Conservation (phyloP, 2,888 invertebrate genomes). For the Xanthorhoe designata region DNA sequence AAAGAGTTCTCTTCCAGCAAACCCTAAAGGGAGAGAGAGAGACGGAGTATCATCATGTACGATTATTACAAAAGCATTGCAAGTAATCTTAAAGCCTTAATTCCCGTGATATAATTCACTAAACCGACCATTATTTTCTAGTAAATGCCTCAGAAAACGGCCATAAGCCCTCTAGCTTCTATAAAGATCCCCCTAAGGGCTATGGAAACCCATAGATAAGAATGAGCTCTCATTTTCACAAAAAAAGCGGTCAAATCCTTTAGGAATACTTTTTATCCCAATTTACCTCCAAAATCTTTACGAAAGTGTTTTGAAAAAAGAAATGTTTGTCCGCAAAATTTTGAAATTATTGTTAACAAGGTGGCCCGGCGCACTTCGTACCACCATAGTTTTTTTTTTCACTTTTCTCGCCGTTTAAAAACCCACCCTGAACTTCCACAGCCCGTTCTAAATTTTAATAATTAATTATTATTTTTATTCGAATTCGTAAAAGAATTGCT, state of each 20-base stretch:
- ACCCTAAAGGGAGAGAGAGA: too few relatives aligned
- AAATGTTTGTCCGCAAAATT: neutral
- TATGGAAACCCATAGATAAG: slow-evolving; percentile 4
- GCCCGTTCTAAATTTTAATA: too few relatives aligned
- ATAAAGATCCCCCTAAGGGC: neutral
- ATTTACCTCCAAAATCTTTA: neutral
- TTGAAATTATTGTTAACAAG: neutral
- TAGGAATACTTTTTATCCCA: neutral
- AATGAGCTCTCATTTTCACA: neutral
- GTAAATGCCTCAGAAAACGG: neutral
- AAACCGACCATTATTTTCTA: neutral
- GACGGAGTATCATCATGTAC: too few relatives aligned
- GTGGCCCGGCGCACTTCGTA: too few relatives aligned
- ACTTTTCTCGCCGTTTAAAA: too few relatives aligned
- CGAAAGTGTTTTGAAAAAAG: neutral
- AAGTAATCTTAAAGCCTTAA: neutral
- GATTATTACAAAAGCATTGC: neutral
- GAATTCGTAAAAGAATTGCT: too few relatives aligned
- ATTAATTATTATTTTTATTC: too few relatives aligned
- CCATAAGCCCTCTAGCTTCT: slow-evolving; percentile 1
- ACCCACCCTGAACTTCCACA: too few relatives aligned
- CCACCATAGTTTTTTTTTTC: too few relatives aligned
- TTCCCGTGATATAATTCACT: neutral
- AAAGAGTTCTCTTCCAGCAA: too few relatives aligned
- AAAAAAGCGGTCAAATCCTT: neutral